Percentiles rank a stretch among this genome's conserved stretches.
Evolutionary conservation across 2,888 invertebrate genomes (phyloP).

Genomic region (Drosophila anceps): DNA sequence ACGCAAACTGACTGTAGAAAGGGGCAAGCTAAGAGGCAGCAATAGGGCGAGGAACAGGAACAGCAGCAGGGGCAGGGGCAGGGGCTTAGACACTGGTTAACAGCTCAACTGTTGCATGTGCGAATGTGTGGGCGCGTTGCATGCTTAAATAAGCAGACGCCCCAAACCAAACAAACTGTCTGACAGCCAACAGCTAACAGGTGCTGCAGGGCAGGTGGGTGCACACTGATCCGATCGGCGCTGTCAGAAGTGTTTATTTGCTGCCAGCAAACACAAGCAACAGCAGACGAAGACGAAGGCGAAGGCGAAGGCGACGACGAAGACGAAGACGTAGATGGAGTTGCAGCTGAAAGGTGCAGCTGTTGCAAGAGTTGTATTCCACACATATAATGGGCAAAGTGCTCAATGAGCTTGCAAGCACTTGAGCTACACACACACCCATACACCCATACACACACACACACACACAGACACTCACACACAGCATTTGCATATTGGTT

Average conservation of each 20-base stretch:
- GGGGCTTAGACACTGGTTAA: conserved; percentile 41
- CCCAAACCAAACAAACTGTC: conserved; percentile 39
- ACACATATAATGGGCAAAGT: conserved; percentile 61
- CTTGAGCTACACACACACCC: conserved; percentile 28
- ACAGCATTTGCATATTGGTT: conserved; percentile 72
- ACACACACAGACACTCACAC: not conserved
- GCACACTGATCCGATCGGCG: conserved; percentile 69
- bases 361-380: conserved; percentile 26
- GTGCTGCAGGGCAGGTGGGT: conserved; percentile 24
- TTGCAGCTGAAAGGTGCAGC: conserved; percentile 42
- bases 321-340: conserved; percentile 8
- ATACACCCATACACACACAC: conserved; percentile 6
- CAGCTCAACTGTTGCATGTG: conserved; percentile 74
- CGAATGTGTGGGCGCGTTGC: conserved; percentile 42
- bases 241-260: conserved; percentile 74
- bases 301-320: not conserved
- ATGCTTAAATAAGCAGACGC: conserved; percentile 67
- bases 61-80: not conserved
- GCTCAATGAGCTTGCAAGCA: conserved; percentile 74
- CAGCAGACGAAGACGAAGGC: conserved; percentile 12
- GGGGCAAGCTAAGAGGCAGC: not conserved
- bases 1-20: not conserved
- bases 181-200: conserved; percentile 40
- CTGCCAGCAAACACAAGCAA: conserved; percentile 55
- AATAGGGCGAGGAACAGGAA: not conserved